phyloP scores from a whole-genome alignment of 2,888 invertebrate species.

The Melinopterus prodromus region DNA sequence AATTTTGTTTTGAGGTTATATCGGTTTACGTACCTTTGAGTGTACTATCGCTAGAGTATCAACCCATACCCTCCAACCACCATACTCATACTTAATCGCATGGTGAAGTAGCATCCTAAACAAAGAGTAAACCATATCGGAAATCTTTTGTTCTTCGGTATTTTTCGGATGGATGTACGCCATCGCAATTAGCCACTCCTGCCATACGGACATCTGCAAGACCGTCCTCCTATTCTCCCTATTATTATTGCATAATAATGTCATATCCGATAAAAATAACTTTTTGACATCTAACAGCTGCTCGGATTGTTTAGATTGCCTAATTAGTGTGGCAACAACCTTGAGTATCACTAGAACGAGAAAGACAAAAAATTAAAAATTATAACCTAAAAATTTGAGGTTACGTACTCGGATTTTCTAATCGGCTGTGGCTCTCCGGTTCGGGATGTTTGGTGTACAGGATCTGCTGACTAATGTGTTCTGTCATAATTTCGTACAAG shows the following conservation, averaged over 20 bases:
- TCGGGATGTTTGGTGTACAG: constrained; percentile 93
- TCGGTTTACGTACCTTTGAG: constrained; percentile 79
- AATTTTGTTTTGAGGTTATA: background rate
- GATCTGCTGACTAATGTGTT: constrained; percentile 95
- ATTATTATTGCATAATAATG: constrained; percentile 96
- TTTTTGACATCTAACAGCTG: constrained; percentile 93
- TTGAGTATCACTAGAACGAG: constrained; percentile 89
- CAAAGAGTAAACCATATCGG: constrained; percentile 97
- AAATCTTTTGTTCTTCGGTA: constrained; percentile 94
- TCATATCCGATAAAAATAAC: constrained; percentile 97
- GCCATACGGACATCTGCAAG: constrained; percentile 99
- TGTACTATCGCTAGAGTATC: constrained; percentile 99
- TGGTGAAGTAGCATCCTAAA: constrained; percentile 98
- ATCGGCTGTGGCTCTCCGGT: constrained; percentile 91
- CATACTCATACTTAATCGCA: constrained; percentile 98
- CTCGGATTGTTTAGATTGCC: constrained; percentile 95
- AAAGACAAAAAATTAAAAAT: constrained; percentile 25
- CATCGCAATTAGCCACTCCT: constrained; percentile 98
- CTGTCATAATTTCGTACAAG: constrained; percentile 97
- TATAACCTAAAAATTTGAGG: constrained; percentile 23
- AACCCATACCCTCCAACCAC: constrained; percentile 99
- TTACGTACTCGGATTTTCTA: constrained; percentile 92
- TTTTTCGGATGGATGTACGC: constrained; percentile 97
- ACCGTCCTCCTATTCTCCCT: constrained; percentile 97
- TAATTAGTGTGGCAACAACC: constrained; percentile 95